These are phyloP conservation scores for Halictus rubicundus DNA, from an alignment of 1,140 invertebrate species.

Conservation along the genomic window DNA sequence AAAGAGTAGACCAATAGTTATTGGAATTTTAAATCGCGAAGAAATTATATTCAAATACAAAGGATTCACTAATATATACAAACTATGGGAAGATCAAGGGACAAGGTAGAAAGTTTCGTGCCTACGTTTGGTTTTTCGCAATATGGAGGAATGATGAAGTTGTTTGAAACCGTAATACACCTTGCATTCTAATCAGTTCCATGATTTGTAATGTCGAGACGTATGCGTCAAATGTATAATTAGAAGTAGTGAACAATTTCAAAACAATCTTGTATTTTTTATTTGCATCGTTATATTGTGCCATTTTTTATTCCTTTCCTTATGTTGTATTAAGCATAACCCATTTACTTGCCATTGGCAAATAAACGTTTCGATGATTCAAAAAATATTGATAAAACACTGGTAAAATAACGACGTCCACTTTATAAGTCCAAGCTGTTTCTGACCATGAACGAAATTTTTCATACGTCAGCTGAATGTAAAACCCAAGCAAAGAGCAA, in stretches of 20 bases:
- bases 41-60: too few species aligned
- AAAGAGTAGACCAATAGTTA: too few species aligned
- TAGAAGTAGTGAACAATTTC: too few species aligned
- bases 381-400: background rate
- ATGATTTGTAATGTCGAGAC: constrained; percentile 34
- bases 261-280: too few species aligned
- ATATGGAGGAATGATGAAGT: constrained; percentile 53
- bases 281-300: too few species aligned
- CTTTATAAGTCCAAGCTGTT: background rate
- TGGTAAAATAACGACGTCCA: background rate
- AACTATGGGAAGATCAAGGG: background rate
- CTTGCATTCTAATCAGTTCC: constrained; percentile 29
- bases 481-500: background rate
- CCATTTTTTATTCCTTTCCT: too few species aligned
- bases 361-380: background rate
- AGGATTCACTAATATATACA: background rate
- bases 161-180: constrained; percentile 41
- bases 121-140: constrained; percentile 21
- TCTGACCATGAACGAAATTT: background rate
- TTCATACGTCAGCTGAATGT: background rate
- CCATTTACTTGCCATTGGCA: too few species aligned
- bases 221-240: background rate
- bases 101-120: constrained; percentile 20
- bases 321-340: too few species aligned
- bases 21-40: too few species aligned